Base-by-base conservation (phyloP, 2,113 vertebrate species). In the Choloepus hoffmanni region DNA sequence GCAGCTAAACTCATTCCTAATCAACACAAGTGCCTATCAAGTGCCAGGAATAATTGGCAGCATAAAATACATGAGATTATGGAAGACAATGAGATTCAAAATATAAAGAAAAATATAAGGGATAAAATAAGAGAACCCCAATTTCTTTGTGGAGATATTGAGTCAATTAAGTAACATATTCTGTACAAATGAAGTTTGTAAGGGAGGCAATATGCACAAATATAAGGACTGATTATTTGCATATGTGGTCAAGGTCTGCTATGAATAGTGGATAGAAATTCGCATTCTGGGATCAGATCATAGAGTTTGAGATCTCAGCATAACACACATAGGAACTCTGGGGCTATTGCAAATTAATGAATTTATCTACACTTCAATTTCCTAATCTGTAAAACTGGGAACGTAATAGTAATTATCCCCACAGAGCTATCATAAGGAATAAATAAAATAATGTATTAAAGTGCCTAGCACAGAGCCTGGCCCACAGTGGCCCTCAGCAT, bases 391-490 rank as follows among this genome's bases (percentile, higher is more conserved):
- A 84, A 78, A 95, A 92, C n/a, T 60, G 40, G 16, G 73, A 78
- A 43, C 62, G 36, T 68, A 58, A 60, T 55, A 90, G 58, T 72
- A 74, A 90, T 68, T 88, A 73, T n/a, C 40, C 40, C 55, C 9
- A 53, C 7, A 12, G 40, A 62, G 74, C 13, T 50, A 53, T 0
- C 3, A 23, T 60, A 73, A 82, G 48, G 53, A 95, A 84, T 84
- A 87, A 90, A 89, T 88, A 73, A 77, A 96, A 86, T 87, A 73
- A 60, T 18, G 40, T 24, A 85, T 28, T 60, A 77, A 28, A 95
- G 11, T 12, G 40, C 36, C 78, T 28, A 78, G 36, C 33, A 79
- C 48, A 48, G 33, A 90, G 43, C 5, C 40, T 81, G 60, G 36
- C 21, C 33, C 40, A 30, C 13, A n/a, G 62, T 72, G 11, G 21